A percentile compares a stretch with the other conserved stretches of the same genome.
These are phyloP conservation scores for Anseranas semipalmata DNA, from an alignment of 2,113 vertebrate genomes.

Conservation along the genomic window DNA sequence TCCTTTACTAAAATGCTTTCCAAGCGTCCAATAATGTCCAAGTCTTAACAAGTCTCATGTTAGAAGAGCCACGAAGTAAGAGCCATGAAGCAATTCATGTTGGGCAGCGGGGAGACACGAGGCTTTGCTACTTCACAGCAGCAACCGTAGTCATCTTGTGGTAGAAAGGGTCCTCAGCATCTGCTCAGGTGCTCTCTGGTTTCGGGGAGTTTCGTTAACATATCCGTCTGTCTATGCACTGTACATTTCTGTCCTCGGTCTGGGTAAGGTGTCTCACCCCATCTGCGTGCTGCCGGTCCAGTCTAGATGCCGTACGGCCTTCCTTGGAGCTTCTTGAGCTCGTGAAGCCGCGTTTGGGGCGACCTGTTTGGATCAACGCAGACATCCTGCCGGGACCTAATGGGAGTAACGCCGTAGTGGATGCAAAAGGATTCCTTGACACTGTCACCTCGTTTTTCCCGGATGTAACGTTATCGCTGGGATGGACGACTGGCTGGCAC, in stretches of 20 bases:
- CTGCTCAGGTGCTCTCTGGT: neutral
- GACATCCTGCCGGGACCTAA: constrained; percentile 88
- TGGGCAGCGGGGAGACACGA: neutral
- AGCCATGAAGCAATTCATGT: neutral
- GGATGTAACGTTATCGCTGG: constrained; percentile 85
- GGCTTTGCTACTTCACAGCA: neutral
- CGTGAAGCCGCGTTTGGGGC: constrained; percentile 35
- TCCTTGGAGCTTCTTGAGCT: constrained; percentile 81
- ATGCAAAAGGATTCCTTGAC: constrained; percentile 78
- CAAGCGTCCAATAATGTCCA: neutral
- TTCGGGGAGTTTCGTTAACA: neutral
- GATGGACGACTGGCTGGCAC: constrained; percentile 89
- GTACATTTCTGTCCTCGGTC: rapidly evolving
- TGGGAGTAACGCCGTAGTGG: constrained; percentile 70
- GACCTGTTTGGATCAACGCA: constrained; percentile 90
- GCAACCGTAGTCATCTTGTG: neutral
- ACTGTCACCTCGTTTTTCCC: constrained; percentile 73
- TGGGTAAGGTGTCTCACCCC: neutral
- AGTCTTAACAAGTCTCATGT: neutral
- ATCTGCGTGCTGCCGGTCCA: constrained; percentile 35
- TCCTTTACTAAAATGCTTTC: neutral
- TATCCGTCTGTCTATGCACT: neutral
- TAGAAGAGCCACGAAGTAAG: neutral
- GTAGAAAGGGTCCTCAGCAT: neutral
- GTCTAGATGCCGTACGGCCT: constrained; percentile 80